These are phyloP conservation scores for Physocephala rufipes DNA, from an alignment of 2,888 invertebrate genomes.

Conservation along the genomic window DNA sequence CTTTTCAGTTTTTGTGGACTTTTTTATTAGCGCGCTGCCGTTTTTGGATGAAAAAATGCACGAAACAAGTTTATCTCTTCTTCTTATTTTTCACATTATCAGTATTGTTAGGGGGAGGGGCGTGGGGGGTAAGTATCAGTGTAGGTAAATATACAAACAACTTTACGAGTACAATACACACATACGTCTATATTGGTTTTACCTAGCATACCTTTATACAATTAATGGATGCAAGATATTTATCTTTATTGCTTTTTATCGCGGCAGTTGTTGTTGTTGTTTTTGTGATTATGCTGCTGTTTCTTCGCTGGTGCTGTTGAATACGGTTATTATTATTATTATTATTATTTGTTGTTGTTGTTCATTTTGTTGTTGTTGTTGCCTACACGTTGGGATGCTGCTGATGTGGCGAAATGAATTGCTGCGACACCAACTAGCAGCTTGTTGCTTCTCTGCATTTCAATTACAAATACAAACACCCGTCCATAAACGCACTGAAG, in stretches of 20 bases:
- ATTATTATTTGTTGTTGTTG: slow-evolving; percentile 20
- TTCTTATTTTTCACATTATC: background rate
- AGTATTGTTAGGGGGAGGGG: too few species aligned
- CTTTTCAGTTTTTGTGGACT: too few species aligned
- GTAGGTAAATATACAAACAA: background rate
- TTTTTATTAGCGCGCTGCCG: background rate
- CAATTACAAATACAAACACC: too few species aligned
- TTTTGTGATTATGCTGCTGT: background rate
- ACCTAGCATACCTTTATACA: too few species aligned
- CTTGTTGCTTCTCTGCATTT: slow-evolving; percentile 3
- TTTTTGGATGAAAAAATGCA: too few species aligned
- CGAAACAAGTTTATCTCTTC: background rate
- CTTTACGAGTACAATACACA: background rate
- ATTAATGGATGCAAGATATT: too few species aligned
- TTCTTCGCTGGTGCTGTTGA: too few species aligned
- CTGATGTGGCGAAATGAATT: slow-evolving; percentile 33
- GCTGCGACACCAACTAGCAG: background rate
- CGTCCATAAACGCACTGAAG: too few species aligned
- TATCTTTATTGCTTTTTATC: background rate
- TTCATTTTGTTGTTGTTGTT: slow-evolving; percentile 11
- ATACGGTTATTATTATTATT: too few species aligned
- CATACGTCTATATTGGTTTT: background rate
- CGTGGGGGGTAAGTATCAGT: too few species aligned
- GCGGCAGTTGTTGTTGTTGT: slow-evolving; percentile 4
- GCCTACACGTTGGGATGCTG: background rate